These are phyloP conservation scores for Peromyscus melanophrys DNA, from an alignment of 2,797 vertebrate genomes.

Conservation along the genomic window DNA sequence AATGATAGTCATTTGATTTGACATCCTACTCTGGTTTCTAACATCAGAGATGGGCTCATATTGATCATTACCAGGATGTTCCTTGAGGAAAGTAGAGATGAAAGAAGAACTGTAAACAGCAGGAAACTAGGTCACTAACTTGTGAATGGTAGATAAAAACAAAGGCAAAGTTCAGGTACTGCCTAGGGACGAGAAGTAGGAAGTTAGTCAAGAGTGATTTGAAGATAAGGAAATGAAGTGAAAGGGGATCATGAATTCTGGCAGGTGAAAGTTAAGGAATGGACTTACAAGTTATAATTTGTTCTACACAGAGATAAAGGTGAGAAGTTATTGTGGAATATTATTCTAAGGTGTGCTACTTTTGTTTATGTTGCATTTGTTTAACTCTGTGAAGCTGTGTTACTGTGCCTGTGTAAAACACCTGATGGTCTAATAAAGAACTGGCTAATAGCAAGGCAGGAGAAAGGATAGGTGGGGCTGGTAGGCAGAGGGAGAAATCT, in stretches of 20 bases:
- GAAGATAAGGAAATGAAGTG: not conserved
- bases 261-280: constrained; percentile 20
- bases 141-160: constrained; percentile 18
- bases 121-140: not conserved
- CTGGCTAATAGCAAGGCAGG: too few species aligned
- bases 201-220: not conserved
- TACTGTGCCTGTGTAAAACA: too few species aligned
- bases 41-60: not conserved
- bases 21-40: constrained; percentile 5
- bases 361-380: too few species aligned
- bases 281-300: not conserved
- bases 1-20: not conserved
- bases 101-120: not conserved
- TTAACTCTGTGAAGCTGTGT: too few species aligned
- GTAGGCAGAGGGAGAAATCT: too few species aligned
- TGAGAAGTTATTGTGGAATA: not conserved
- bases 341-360: too few species aligned
- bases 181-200: not conserved
- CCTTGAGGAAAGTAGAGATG: not conserved
- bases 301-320: not conserved
- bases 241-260: not conserved
- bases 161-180: not conserved
- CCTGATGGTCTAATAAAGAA: too few species aligned
- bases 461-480: too few species aligned
- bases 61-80: not conserved